These are phyloP conservation scores for Caerostris extrusa DNA, from an alignment of 1,140 invertebrate genomes.

Conservation along the genomic window DNA sequence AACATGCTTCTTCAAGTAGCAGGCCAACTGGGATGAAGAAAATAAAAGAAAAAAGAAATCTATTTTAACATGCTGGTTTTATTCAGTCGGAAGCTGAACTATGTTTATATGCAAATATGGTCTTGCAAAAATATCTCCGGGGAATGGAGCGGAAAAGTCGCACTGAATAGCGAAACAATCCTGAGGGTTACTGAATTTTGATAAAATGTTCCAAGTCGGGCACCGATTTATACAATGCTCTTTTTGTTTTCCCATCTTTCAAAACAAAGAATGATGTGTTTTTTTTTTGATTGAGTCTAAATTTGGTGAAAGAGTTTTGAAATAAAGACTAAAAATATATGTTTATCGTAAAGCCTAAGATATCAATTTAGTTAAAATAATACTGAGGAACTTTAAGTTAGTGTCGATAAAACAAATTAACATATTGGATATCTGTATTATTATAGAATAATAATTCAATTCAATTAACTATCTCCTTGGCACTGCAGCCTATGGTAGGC, in stretches of 20 bases:
- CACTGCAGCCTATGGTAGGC: too few relatives aligned
- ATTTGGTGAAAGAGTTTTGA: neutral
- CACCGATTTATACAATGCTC: neutral
- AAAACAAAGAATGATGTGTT: neutral
- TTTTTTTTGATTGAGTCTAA: neutral
- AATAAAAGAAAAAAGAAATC: neutral
- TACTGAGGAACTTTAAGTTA: too few relatives aligned
- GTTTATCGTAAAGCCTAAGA: too few relatives aligned
- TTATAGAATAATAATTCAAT: too few relatives aligned
- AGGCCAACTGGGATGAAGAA: neutral
- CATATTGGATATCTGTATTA: too few relatives aligned
- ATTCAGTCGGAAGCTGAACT: slow-evolving; percentile 24
- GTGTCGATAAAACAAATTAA: too few relatives aligned
- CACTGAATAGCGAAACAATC: neutral
- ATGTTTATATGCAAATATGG: slow-evolving; percentile 43
- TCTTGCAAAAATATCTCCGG: neutral
- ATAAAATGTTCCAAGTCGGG: neutral
- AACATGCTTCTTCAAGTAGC: neutral
- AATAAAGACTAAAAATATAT: too few relatives aligned
- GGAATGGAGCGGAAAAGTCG: neutral
- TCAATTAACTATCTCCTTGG: too few relatives aligned
- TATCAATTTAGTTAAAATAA: too few relatives aligned
- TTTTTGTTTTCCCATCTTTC: neutral
- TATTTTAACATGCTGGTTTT: slow-evolving; percentile 13
- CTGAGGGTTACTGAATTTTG: neutral